Base-by-base conservation (phyloP, 2,113 vertebrate genomes). In the Chelonoidis abingdonii region DNA sequence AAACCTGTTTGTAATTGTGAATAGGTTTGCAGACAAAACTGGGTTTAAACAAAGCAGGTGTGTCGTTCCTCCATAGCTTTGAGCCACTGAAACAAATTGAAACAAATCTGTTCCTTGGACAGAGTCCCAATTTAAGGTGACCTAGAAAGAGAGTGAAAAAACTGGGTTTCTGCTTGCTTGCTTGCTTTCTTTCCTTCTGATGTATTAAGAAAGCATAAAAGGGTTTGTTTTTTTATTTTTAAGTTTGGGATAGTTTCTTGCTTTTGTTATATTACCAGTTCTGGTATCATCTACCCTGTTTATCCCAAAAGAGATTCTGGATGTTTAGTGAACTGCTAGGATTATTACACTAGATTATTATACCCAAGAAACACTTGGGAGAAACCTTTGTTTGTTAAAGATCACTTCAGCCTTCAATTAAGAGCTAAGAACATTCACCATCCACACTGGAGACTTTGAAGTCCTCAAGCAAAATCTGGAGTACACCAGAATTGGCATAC, bases 31-130 rank as follows among this genome's bases (percentile, higher is more conserved):
- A 87, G 52, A 65, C 1, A 2, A 57, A 14, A 49, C 11, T 76
- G 79, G 25, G 10, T 78, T 92, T 86, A 38, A 89, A 95, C 93
- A 78, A 44, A 93, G 69, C 38, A 81, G 85, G 29, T 88, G 47
- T 10, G 24, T 0, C 75, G 31, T 24, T 90, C 81, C 91, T 82
- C 78, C 56, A 47, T 57, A 81, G 69, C 86, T 93, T 83, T 56
- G 50, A 76, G 50, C 2, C 6, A 62, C 44, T 83, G 56, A 85
- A 91, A 76, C 19, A 78, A 95, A 80, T 12, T 22, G 0, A 78
- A 49, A 53, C 29, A 78, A 44, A 87, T 85, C 84, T 89, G 54
- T 29, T 12, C 17, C 50, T 83, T 69, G 27, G 24, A 49, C 65
- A 76, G 81, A 83, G 4, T 87, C 41, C 10, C 0, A 10, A 83